phyloP scores from a whole-genome alignment of 1,140 invertebrate genomes.

The Dryas iulia region DNA sequence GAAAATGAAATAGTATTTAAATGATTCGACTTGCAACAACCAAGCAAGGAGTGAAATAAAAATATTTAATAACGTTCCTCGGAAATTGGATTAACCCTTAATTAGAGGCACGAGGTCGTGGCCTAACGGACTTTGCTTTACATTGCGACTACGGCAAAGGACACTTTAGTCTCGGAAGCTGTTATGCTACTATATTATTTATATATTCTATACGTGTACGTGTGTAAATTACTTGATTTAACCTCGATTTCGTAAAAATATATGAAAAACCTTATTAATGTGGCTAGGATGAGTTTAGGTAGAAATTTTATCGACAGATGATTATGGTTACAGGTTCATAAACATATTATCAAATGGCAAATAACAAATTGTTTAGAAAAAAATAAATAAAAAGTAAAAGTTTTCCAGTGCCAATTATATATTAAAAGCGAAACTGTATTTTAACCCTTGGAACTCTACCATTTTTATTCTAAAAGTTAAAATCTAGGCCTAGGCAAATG shows the following conservation, averaged over 20 bases:
- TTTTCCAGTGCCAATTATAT: not conserved
- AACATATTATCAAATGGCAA: too few species aligned
- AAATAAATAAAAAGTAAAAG: not conserved
- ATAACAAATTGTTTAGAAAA: not conserved
- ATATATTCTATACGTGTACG: not conserved
- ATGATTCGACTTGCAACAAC: not conserved
- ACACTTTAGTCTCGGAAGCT: not conserved
- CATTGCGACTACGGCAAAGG: not conserved
- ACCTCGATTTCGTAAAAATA: not conserved
- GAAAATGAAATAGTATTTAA: not conserved
- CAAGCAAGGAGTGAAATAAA: not conserved
- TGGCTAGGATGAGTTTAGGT: not conserved
- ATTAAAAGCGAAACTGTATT: not conserved
- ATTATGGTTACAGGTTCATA: too few species aligned
- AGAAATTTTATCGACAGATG: too few species aligned
- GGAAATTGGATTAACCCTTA: slow-evolving; percentile 1
- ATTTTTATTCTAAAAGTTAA: slow-evolving; percentile 2
- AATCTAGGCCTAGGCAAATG: not conserved
- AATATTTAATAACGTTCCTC: slow-evolving; percentile 2
- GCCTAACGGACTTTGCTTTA: not conserved
- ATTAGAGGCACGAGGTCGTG: not conserved
- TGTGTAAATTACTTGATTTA: not conserved
- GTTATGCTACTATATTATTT: slow-evolving; percentile 2
- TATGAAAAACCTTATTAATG: not conserved
- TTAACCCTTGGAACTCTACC: not conserved